These are phyloP conservation scores for Meloidogyne exigua DNA, from an alignment of 1,140 invertebrate genomes.

Conservation along the genomic window DNA sequence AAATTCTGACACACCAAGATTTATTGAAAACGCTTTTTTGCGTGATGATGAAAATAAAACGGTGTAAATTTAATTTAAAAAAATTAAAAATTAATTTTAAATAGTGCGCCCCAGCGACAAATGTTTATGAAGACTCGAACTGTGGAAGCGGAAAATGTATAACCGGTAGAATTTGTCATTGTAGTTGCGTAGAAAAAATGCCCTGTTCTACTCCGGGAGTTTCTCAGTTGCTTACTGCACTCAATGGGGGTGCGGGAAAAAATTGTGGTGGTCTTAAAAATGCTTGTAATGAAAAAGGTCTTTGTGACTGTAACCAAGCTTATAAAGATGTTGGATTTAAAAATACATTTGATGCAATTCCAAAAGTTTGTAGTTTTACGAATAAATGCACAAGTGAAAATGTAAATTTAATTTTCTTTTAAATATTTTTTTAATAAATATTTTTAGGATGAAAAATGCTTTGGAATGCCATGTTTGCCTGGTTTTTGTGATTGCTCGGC, in stretches of 20 bases:
- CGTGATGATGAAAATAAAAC: constrained; percentile 4
- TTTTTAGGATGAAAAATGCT: neutral
- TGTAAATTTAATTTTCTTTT: neutral
- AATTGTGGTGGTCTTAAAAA: neutral
- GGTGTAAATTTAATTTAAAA: neutral
- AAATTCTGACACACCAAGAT: neutral
- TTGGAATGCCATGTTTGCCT: neutral
- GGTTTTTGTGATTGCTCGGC: neutral
- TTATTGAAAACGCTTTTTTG: neutral
- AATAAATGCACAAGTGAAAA: neutral
- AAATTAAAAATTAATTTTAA: neutral
- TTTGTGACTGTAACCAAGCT: neutral
- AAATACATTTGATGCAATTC: neutral
- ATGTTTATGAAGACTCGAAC: neutral
- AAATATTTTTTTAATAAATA: neutral
- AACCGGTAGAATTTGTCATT: neutral
- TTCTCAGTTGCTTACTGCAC: neutral
- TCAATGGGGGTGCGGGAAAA: neutral
- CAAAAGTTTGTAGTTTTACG: neutral
- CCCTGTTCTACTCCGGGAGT: neutral
- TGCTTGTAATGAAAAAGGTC: constrained; percentile 2
- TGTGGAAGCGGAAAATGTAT: neutral
- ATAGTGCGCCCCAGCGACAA: neutral
- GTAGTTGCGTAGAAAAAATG: neutral
- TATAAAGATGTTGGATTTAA: neutral